phyloP scores from a whole-genome alignment of 2,797 vertebrate species.

The Acanthornis magna region DNA sequence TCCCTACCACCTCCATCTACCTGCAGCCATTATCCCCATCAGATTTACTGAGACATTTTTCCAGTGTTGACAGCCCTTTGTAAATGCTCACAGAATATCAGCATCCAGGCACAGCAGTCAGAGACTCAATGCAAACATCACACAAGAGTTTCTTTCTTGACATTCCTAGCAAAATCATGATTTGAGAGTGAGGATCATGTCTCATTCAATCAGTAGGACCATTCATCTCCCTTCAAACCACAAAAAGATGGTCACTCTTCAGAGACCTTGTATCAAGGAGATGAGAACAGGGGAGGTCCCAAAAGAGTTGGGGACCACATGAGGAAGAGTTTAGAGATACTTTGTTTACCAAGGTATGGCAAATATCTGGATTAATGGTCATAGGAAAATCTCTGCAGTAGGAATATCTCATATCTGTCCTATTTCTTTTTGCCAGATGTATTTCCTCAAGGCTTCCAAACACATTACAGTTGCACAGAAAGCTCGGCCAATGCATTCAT shows the following conservation, averaged over 20 bases:
- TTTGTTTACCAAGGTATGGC: background rate
- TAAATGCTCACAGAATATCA: background rate
- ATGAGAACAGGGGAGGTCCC: background rate
- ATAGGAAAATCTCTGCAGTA: background rate
- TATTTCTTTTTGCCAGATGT: constrained; percentile 31
- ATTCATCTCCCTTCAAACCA: background rate
- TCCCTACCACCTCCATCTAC: background rate
- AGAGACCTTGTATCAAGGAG: background rate
- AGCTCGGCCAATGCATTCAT: constrained; percentile 49
- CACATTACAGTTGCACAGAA: constrained; percentile 32
- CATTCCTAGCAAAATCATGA: background rate
- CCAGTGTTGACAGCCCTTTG: background rate
- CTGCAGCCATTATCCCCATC: background rate
- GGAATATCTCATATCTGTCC: background rate
- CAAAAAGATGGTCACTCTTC: background rate
- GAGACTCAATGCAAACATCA: background rate
- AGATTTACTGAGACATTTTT: background rate
- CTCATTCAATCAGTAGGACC: background rate
- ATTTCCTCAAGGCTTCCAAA: constrained; percentile 71
- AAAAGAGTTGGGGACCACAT: background rate
- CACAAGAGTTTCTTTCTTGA: background rate
- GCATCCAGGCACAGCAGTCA: background rate
- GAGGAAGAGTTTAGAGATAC: background rate
- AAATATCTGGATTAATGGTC: background rate
- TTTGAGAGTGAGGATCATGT: background rate